phyloP scores from a whole-genome alignment of 2,113 vertebrate genomes.

The Herpetotheres cachinnans region DNA sequence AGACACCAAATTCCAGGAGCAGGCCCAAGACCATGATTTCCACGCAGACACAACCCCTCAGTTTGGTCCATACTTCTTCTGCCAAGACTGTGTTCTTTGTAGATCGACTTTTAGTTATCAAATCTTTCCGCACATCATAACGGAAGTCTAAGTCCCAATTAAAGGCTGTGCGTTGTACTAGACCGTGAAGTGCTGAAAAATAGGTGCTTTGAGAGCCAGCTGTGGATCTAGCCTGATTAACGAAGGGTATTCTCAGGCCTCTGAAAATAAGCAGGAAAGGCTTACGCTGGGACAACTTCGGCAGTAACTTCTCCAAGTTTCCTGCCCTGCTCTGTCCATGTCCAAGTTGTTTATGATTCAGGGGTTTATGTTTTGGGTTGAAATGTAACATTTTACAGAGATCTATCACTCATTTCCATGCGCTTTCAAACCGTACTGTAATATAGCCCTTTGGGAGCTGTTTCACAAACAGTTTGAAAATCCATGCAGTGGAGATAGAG shows the following conservation, averaged over 20 bases:
- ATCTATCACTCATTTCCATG: background rate
- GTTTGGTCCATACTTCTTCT: background rate
- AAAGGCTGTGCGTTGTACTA: background rate
- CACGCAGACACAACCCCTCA: accelerated
- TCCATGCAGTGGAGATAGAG: background rate
- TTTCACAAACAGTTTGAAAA: conserved; percentile 11
- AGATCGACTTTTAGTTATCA: background rate
- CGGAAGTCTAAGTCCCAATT: background rate
- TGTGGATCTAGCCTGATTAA: background rate
- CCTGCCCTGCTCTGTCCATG: background rate
- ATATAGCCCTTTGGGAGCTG: background rate
- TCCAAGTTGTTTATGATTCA: background rate
- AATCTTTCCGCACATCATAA: background rate
- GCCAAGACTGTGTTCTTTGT: background rate
- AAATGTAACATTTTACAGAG: background rate
- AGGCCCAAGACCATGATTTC: background rate
- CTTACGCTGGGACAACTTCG: accelerated
- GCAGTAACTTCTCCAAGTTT: background rate
- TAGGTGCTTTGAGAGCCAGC: background rate
- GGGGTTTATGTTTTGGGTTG: background rate
- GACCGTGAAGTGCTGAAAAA: background rate
- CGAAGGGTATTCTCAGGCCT: background rate
- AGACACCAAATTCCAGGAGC: background rate
- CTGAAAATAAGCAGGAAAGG: background rate
- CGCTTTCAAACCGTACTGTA: background rate